Percentiles rank a stretch among this genome's conserved stretches.
These are phyloP conservation scores for Euura lappo DNA, from an alignment of 1,140 invertebrate genomes.

Conservation along the genomic window DNA sequence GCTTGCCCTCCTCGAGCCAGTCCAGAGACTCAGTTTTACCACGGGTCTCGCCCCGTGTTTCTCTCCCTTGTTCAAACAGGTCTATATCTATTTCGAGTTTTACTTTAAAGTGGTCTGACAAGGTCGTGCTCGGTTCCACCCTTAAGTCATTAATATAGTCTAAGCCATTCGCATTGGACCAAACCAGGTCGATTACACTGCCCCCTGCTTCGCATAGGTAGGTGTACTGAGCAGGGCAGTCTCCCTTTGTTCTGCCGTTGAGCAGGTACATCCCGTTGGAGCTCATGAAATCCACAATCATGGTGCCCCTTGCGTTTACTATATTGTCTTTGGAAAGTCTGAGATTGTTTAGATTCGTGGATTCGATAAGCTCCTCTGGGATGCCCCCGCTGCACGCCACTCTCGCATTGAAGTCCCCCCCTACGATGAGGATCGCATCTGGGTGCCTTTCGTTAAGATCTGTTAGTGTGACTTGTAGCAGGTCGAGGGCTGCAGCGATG, in stretches of 20 bases:
- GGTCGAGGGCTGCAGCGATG: not conserved
- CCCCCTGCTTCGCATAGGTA: not conserved
- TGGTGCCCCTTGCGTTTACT: slow-evolving; percentile 12
- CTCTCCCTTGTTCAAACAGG: no score
- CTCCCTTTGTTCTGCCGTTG: not conserved
- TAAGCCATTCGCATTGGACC: not conserved
- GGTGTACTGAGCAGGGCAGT: slow-evolving; percentile 11
- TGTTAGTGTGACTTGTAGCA: slow-evolving; percentile 9
- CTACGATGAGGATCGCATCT: slow-evolving; percentile 10
- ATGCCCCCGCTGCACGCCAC: slow-evolving; percentile 9
- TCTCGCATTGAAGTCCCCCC: slow-evolving; percentile 25
- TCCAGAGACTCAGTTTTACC: no score
- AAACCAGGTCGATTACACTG: slow-evolving; percentile 10
- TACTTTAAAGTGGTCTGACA: no score
- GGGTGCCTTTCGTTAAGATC: slow-evolving; percentile 11
- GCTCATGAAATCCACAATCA: slow-evolving; percentile 23
- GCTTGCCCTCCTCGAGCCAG: no score
- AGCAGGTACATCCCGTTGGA: slow-evolving; percentile 11
- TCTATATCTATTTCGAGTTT: no score
- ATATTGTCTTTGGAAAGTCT: slow-evolving; percentile 19
- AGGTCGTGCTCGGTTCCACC: no score
- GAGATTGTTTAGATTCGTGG: not conserved
- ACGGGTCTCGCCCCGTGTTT: no score
- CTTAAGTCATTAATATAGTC: not conserved
- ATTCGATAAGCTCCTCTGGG: not conserved